A percentile compares a stretch with the other conserved stretches of the same genome.
phyloP scores from a whole-genome alignment of 2,113 vertebrate species.

The Pollachius pollachius region DNA sequence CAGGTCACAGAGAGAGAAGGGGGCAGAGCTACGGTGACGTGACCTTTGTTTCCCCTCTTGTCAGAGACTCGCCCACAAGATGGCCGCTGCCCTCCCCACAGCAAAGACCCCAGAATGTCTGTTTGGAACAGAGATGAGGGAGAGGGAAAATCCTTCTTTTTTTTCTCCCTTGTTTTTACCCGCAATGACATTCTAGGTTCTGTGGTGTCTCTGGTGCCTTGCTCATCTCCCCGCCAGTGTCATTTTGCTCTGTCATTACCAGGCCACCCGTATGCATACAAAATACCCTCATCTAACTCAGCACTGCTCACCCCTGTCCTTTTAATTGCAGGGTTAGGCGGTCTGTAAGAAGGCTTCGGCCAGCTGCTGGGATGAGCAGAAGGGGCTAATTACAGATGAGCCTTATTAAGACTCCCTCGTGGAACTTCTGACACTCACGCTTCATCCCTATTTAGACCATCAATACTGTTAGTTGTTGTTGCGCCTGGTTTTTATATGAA shows the following conservation, averaged over 20 bases:
- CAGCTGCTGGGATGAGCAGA: slow-evolving; percentile 51
- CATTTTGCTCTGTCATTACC: slow-evolving; percentile 72
- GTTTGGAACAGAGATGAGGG: slow-evolving; percentile 14
- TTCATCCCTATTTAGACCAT: too few relatives aligned
- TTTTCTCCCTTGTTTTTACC: slow-evolving; percentile 34
- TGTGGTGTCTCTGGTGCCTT: slow-evolving; percentile 41
- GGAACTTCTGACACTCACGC: slow-evolving; percentile 25
- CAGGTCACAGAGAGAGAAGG: slow-evolving; percentile 23
- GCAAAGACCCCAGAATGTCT: slow-evolving; percentile 45
- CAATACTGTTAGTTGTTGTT: too few relatives aligned
- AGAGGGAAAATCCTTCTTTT: slow-evolving; percentile 21
- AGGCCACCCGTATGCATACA: slow-evolving; percentile 42
- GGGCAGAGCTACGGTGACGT: slow-evolving; percentile 21
- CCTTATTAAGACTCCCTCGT: slow-evolving; percentile 40
- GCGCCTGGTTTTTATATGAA: too few relatives aligned
- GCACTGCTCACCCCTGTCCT: slow-evolving; percentile 56
- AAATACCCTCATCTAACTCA: slow-evolving; percentile 31
- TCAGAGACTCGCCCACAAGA: slow-evolving; percentile 28
- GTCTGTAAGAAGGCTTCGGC: slow-evolving; percentile 45
- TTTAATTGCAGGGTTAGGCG: slow-evolving; percentile 68
- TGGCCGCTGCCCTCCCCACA: slow-evolving; percentile 43
- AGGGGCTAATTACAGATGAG: slow-evolving; percentile 68
- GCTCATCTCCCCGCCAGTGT: slow-evolving; percentile 55
- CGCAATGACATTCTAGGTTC: slow-evolving; percentile 53
- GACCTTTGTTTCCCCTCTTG: slow-evolving; percentile 26